Conservation (phyloP, 2,797 vertebrate genomes). For the Naso thynnoides region DNA sequence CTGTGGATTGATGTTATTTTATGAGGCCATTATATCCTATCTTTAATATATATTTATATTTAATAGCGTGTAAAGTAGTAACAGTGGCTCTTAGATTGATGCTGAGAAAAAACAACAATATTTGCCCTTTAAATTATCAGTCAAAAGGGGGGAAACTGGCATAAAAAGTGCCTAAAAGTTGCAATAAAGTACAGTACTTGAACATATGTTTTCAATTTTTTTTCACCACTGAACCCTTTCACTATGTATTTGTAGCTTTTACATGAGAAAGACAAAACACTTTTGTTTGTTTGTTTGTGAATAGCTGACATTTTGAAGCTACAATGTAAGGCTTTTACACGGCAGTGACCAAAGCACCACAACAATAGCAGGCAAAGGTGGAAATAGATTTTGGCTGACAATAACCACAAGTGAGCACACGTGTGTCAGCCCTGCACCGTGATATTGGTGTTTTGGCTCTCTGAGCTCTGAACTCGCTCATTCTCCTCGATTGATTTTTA, state of each 20-base stretch:
- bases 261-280: constrained; percentile 10
- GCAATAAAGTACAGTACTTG: background rate
- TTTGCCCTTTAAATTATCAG: background rate
- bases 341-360: constrained; percentile 27
- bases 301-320: constrained; percentile 57
- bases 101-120: background rate
- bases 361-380: constrained; percentile 47
- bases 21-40: background rate
- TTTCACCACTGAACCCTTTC: background rate
- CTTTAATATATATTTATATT: background rate
- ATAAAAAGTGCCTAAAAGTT: background rate
- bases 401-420: constrained; percentile 42
- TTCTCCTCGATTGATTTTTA: constrained; percentile 58
- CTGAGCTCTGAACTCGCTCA: constrained; percentile 39
- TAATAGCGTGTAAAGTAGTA: no score
- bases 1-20: background rate
- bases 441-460: constrained; percentile 33
- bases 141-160: background rate
- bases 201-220: background rate
- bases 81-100: no score
- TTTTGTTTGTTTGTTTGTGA: constrained; percentile 31
- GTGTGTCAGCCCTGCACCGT: constrained; percentile 11
- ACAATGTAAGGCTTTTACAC: constrained; percentile 33
- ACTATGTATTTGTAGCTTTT: constrained; percentile 17
- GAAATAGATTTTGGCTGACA: constrained; percentile 49